Evolutionary conservation across 2,888 invertebrate species (phyloP), one percentile per base, ranked within the genome.

Genomic region (Ametastegia equiseti): DNA sequence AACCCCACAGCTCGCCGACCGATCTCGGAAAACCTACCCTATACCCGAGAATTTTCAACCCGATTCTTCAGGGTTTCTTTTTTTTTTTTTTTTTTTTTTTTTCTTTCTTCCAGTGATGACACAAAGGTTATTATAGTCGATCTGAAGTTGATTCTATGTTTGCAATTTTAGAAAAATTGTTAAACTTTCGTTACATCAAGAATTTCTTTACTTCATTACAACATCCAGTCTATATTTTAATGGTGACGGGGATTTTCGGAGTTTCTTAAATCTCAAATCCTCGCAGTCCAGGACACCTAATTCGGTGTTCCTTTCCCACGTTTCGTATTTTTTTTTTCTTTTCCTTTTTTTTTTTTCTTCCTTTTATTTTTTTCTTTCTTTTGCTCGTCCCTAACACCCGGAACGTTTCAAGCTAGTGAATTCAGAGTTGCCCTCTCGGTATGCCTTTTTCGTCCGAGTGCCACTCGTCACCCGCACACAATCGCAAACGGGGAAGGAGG

Each of bases 391-490:
- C 75, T 50, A 45, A 36, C 30, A 47, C 30, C 27, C 45, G 45
- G 71, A 30, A 71, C 27, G 30, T 30, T 71, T 71, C 27, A 30
- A 30, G 71, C 71, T 15, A 15, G 47, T 71, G 71, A 71, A 71
- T 71, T 71, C 39, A 23, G n/a, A 19, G 67, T 39, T 27, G 13
- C 19, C 39, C 67, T 67, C 67, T 67, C 71, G 45, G 71, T 71
- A 71, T 45, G 71, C 71, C 45, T 6, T 47, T 47, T 47, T 47
- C 71, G 42, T 71, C 47, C 45, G 47, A 71, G 71, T 45, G 47
- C 71, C 71, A 47, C 71, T 71, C 71, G 71, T 71, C 71, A 71
- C 71, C 71, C 47, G 19, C 27, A 71, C 71, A 71, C 30, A 45
- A 47, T 47, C 45, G 30, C 27, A n/a, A n/a, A n/a, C n/a, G n/a